These are phyloP conservation scores for Erythrocebus patas DNA, from an alignment of 2,113 vertebrate genomes.

Conservation along the genomic window DNA sequence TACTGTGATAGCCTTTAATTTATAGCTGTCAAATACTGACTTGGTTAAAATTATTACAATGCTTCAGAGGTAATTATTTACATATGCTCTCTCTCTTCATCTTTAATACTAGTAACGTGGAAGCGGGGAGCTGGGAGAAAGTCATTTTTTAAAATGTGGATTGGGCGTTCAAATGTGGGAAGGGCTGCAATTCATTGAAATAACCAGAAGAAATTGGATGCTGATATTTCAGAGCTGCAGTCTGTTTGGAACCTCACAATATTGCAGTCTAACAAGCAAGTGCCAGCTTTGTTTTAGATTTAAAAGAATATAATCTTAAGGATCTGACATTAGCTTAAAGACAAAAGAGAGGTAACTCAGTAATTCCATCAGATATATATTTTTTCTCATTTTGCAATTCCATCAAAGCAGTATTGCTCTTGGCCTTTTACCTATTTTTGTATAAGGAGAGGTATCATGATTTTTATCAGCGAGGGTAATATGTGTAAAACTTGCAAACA, in stretches of 20 bases:
- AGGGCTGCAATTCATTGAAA: background rate
- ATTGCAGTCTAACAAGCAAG: background rate
- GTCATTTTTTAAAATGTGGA: background rate
- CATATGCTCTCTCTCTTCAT: background rate
- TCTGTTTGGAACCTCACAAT: background rate
- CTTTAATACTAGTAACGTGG: background rate
- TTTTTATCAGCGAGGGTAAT: slow-evolving; percentile 7
- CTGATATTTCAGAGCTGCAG: background rate
- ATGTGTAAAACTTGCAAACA: background rate
- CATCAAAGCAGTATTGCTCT: background rate
- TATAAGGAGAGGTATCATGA: background rate
- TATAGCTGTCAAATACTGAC: background rate
- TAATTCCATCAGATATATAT: background rate
- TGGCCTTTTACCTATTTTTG: background rate
- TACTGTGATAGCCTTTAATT: background rate
- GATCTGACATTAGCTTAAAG: background rate
- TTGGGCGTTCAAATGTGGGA: background rate
- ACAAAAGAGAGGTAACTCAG: background rate
- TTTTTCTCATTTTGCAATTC: background rate
- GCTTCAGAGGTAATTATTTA: background rate
- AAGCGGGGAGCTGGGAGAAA: background rate
- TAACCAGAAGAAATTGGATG: background rate
- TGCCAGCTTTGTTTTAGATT: background rate
- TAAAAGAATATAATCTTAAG: background rate
- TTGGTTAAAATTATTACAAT: background rate